Evolutionary conservation across 2,113 vertebrate genomes (phyloP).

Genomic region (Eudyptes chrysolophus): DNA sequence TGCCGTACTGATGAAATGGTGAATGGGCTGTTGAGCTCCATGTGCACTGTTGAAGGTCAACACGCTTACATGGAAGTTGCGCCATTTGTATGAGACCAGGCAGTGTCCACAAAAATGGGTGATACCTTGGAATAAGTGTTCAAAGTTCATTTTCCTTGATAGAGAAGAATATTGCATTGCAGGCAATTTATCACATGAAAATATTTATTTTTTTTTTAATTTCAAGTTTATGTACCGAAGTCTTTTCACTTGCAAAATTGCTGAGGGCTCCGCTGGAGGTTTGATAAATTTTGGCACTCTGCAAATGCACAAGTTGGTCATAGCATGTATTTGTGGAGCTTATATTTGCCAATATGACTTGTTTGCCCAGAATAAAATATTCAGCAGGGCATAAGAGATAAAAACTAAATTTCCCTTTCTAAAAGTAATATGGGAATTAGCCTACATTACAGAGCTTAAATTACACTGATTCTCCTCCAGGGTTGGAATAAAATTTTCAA

Average conservation of each 20-base stretch:
- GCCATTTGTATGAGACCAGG: background rate
- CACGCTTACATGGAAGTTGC: fast-evolving
- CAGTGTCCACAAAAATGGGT: background rate
- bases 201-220: background rate
- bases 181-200: background rate
- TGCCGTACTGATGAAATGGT: background rate
- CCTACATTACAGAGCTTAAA: slow-evolving; percentile 21
- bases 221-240: background rate
- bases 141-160: background rate
- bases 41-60: background rate
- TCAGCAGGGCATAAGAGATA: background rate
- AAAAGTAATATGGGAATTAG: slow-evolving; percentile 26
- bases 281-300: background rate
- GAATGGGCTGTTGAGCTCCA: background rate
- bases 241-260: background rate
- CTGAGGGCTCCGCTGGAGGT: background rate
- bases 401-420: slow-evolving; percentile 40
- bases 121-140: background rate
- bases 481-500: slow-evolving; percentile 32
- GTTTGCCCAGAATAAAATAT: slow-evolving; percentile 19
- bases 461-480: slow-evolving; percentile 24
- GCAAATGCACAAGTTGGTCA: background rate
- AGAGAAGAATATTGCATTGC: background rate
- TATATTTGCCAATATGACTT: background rate
- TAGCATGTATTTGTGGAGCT: background rate